Evolutionary conservation across 2,113 vertebrate genomes (phyloP), one percentile per base, ranked within the genome.

Genomic region (Sorex araneus): DNA sequence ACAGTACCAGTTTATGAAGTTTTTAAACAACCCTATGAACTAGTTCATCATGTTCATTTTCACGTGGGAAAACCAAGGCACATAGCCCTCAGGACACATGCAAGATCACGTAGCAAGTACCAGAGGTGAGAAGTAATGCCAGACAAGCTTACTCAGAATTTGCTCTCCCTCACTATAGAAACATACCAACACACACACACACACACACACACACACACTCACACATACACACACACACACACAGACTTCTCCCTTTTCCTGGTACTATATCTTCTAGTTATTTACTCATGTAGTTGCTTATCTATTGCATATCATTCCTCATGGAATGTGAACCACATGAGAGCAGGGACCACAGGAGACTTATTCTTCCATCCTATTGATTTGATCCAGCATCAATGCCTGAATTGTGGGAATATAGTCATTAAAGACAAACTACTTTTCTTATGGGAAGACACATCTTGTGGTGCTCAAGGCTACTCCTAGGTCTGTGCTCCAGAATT

Each of bases 261-360:
- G 8, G 28, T 7, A n/a, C 50, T 19, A 0, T 1, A 4, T 54
- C 70, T 23, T 64, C 0, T 28, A 4, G 7, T 3, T 32, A n/a
- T 30, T 76, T 21, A 36, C n/a, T 54, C 34, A 47, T 50, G 47
- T 50, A 40, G 40, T 40, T 40, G 45, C 28, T 47, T 77, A 21
- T 30, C n/a, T 25, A 25, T 5, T 25, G 10, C 21, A 40, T 81
- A 2, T 57, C 63, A 45, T 23, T 86, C 40, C 19, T 50, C 36
- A 28, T 16, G 19, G 25, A 43, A 27, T 34, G 1, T 7, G 19
- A 87, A 13, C n/a, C 60, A 50, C 2, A 0, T 8, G 23, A 77
- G 21, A 43, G 40, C 3, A 60, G 34, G 0, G 2, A 19, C 18
- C 45, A 40, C 64, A 11, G 7, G 10, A 12, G 23, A 23, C 23